phyloP scores from a whole-genome alignment of 2,888 invertebrate genomes.

The Xestia sexstrigata region DNA sequence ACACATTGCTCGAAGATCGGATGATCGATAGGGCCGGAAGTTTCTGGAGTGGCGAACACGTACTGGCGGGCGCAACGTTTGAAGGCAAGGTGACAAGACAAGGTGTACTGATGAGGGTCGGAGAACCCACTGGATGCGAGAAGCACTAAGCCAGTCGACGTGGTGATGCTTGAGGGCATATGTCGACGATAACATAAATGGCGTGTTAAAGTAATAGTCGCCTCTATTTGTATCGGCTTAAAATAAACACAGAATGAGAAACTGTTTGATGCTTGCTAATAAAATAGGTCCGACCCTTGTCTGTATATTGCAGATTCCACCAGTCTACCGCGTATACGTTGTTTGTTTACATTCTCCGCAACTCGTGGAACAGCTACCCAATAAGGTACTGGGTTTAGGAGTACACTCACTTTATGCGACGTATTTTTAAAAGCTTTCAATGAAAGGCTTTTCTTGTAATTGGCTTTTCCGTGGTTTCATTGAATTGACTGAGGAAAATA shows the following conservation, averaged over 20 bases:
- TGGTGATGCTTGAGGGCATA: not conserved
- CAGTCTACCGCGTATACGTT: conserved; percentile 3
- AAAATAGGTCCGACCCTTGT: conserved; percentile 41
- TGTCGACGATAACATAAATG: not conserved
- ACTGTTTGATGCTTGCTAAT: conserved; percentile 41
- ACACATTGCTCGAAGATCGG: not conserved
- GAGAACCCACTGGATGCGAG: not conserved
- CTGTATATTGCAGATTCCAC: conserved; percentile 59
- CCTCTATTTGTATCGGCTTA: not conserved
- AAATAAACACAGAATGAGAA: not conserved
- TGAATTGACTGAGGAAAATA: not conserved
- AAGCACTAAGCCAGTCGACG: not conserved
- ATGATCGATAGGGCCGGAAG: not conserved
- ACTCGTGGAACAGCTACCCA: conserved; percentile 2
- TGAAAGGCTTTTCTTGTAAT: not conserved
- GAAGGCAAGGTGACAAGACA: not conserved
- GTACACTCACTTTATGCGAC: not conserved
- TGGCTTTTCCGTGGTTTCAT: conserved; percentile 7
- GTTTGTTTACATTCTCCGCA: conserved; percentile 46
- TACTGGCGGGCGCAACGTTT: not conserved
- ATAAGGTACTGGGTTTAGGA: conserved; percentile 1
- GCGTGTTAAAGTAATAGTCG: not conserved
- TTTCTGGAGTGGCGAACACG: not conserved
- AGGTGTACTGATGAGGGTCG: not conserved
- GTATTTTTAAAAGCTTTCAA: conserved; percentile 7